Evolutionary conservation across 2,113 vertebrate genomes (phyloP), one percentile per base, ranked within the genome.

Genomic region (Fukomys damarensis): DNA sequence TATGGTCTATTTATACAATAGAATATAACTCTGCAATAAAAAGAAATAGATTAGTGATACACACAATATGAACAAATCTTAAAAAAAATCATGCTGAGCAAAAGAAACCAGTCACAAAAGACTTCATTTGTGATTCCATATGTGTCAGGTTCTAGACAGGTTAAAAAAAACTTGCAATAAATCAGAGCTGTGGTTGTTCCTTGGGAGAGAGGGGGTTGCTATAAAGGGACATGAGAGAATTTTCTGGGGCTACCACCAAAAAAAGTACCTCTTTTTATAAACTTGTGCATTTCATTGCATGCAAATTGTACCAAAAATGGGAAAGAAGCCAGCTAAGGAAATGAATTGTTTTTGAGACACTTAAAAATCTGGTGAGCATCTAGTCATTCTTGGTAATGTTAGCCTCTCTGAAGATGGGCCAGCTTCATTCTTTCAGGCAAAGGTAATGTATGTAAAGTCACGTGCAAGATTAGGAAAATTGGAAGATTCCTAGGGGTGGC

Each of bases 31-130:
- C 72, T 80, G 76, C 0, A 61, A 95, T 87, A 93, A 83, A 96
- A 96, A 86, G 59, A 91, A 93, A 93, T 70, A 96, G 87, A 82
- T 92, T 24, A 89, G 49, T 8, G 43, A 83, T 68, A 66, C 28
- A 43, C 22, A 84, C 28, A 93, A 32, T 32, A 63, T 38, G n/a
- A 74, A 30, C 22, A 35, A 74, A 89, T 66, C 56, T 94, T 32
- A 88, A 83, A 65, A n/a, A 63, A 70, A 84, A 85, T 54, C 43
- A 22, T 17, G 38, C 59, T 20, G 65, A 77, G 65, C 38, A 30
- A 61, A 94, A 85, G 65, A 87, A 70, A 77, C 38, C 89, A 91
- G 81, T 61, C 63, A 43, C 30, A 20, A 66, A 89, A 59, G 6
- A 6, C 7, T 88, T 80, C 46, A 32, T 58, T 66, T 56, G 0